Conservation (phyloP, 1,140 invertebrate genomes). For the Teleogryllus occipitalis region DNA sequence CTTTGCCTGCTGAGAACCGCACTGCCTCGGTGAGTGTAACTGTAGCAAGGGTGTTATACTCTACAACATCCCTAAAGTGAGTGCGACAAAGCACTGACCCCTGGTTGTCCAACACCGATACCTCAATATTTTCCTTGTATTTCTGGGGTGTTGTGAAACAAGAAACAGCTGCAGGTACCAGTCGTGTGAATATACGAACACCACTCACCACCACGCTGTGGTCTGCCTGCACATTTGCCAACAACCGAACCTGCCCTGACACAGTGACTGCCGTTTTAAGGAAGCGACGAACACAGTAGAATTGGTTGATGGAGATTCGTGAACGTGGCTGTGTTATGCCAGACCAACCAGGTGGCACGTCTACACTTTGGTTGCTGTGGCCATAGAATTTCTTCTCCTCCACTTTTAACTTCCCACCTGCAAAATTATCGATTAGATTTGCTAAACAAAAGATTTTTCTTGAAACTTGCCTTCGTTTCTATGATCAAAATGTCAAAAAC, state of each 20-base stretch:
- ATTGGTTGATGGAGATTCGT: conserved; percentile 7
- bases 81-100: conserved; percentile 12
- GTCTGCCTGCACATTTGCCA: conserved; percentile 12
- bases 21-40: conserved; percentile 12
- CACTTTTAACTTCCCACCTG: not conserved
- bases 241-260: conserved; percentile 10
- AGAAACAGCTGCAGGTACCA: not conserved
- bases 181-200: conserved; percentile 17
- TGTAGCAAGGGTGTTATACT: conserved; percentile 18
- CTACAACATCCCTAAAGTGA: conserved; percentile 12
- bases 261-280: conserved; percentile 19
- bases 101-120: conserved; percentile 11
- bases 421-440: not conserved
- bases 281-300: conserved; percentile 15
- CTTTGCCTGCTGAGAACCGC: not conserved
- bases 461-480: no score
- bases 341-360: not conserved
- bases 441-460: not conserved
- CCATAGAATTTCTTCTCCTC: not conserved
- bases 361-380: not conserved
- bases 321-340: not conserved
- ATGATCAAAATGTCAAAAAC: no score
- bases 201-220: conserved; percentile 12
- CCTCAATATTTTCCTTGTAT: conserved; percentile 15
- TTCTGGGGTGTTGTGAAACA: not conserved